Conservation (phyloP, 1,140 invertebrate genomes). For the Drosophila neocordata region DNA sequence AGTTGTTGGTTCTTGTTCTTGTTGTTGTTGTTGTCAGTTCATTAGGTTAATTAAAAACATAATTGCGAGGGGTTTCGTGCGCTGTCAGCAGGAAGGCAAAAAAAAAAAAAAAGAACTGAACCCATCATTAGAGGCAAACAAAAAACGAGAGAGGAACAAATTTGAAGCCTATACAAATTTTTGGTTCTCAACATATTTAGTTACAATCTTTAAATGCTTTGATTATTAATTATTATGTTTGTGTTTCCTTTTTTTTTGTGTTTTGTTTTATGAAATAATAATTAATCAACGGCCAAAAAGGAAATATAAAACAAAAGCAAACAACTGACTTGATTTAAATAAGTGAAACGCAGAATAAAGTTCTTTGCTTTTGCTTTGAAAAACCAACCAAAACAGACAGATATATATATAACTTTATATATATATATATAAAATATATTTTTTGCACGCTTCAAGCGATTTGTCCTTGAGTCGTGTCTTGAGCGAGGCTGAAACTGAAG, state of each 20-base stretch:
- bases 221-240: constrained; percentile 48
- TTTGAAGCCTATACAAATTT: constrained; percentile 40
- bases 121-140: constrained; percentile 58
- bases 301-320: constrained; percentile 29
- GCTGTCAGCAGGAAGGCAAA: constrained; percentile 53
- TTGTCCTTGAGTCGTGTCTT: constrained; percentile 65
- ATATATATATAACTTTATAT: not conserved
- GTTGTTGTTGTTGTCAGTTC: constrained; percentile 47
- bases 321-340: constrained; percentile 3
- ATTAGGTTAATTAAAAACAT: constrained; percentile 78
- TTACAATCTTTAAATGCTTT: constrained; percentile 58
- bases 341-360: not conserved
- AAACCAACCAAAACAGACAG: not conserved
- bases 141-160: constrained; percentile 15
- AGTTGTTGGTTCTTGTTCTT: not conserved
- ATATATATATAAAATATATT: not conserved
- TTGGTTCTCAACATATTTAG: constrained; percentile 48
- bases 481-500: constrained; percentile 52
- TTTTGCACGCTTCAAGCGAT: constrained; percentile 75
- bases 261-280: constrained; percentile 44
- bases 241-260: constrained; percentile 21
- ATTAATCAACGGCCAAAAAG: constrained; percentile 56
- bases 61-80: constrained; percentile 51
- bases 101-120: not conserved
- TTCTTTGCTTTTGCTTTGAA: not conserved